A percentile compares a stretch with the other conserved stretches of the same genome.
Conservation (phyloP, 2,797 vertebrate genomes). For the Hoplostethus mediterraneus region DNA sequence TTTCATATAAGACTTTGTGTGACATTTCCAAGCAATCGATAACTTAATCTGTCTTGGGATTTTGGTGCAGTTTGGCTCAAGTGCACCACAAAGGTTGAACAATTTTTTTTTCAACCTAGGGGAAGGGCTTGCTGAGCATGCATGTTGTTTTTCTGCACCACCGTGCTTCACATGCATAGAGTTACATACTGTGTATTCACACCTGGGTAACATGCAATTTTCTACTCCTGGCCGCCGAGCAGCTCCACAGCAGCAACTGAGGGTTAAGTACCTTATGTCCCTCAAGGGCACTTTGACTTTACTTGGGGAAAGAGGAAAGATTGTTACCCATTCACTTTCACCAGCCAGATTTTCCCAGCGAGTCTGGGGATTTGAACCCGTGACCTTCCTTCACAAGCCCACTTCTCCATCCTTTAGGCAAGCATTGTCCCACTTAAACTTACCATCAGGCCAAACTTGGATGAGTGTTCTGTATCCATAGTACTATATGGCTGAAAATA, state of each 20-base stretch:
- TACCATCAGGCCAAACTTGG: constrained; percentile 33
- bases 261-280: not conserved
- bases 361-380: constrained; percentile 46
- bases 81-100: constrained; percentile 43
- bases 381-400: constrained; percentile 61
- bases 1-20: constrained; percentile 39
- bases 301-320: constrained; percentile 29
- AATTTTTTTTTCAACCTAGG: constrained; percentile 57
- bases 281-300: constrained; percentile 57
- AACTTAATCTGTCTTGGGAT: constrained; percentile 51
- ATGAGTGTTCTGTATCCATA: constrained; percentile 26
- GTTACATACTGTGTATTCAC: constrained; percentile 10
- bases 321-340: constrained; percentile 23
- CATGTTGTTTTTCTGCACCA: constrained; percentile 32
- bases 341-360: not conserved
- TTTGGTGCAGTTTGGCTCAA: constrained; percentile 26
- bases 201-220: constrained; percentile 13
- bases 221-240: not conserved
- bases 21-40: constrained; percentile 72
- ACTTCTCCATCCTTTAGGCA: constrained; percentile 63
- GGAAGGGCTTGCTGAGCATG: constrained; percentile 41
- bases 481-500: constrained; percentile 17
- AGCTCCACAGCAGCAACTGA: constrained; percentile 5
- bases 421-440: constrained; percentile 59
- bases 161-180: constrained; percentile 10